A percentile compares a stretch with the other conserved stretches of the same genome.
Evolutionary conservation across 2,797 vertebrate species (phyloP).

Genomic region (Sparus aurata): DNA sequence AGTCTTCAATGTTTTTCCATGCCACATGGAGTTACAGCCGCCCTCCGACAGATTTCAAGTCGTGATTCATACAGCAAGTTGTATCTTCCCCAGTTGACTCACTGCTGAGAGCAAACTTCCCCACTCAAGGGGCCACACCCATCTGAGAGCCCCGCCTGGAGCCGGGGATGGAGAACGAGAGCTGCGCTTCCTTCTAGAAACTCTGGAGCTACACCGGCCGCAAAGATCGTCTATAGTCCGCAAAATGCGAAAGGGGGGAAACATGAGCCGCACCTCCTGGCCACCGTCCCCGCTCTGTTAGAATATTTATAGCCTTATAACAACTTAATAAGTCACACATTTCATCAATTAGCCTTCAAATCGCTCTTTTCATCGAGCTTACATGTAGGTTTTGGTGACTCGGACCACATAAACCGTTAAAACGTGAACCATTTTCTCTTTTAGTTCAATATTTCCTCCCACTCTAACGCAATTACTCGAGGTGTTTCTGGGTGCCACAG

Average conservation of each 20-base stretch:
- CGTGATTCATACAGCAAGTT: background rate
- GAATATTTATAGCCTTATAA: background rate
- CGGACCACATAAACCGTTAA: background rate
- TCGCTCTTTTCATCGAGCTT: no score
- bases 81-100: background rate
- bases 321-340: no score
- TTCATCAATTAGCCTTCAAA: background rate
- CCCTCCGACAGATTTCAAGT: background rate
- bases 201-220: accelerated
- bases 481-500: background rate
- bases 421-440: background rate
- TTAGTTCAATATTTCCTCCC: background rate
- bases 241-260: no score
- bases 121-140: conserved; percentile 54
- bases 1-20: conserved; percentile 3
- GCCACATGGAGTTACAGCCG: background rate
- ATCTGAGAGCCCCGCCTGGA: conserved; percentile 45
- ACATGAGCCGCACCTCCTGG: no score
- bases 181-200: conserved; percentile 29
- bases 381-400: background rate
- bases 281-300: background rate
- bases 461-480: background rate
- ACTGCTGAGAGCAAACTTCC: conserved; percentile 11
- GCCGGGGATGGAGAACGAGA: background rate
- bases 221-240: conserved; percentile 55